Evolutionary conservation across 2,113 vertebrate genomes (phyloP), one percentile per base, ranked within the genome.

Genomic region (Nothobranchius furzeri): DNA sequence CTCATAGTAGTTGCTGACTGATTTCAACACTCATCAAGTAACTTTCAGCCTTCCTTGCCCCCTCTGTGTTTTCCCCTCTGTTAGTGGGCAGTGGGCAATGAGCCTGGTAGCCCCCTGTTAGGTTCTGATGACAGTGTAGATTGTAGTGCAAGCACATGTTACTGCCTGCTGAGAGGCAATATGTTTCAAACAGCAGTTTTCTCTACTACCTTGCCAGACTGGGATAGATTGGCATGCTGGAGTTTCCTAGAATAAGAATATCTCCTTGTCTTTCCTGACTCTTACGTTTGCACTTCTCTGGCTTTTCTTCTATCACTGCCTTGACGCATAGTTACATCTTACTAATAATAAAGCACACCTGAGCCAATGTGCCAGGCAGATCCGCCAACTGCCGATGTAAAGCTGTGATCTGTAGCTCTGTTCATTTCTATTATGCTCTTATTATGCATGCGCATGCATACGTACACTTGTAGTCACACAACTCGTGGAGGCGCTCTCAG

Each of bases 81-180:
- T 68, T 36, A 57, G 65, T 62, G 85, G 75, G 79, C 73, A 68
- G 63, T 25, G 64, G 67, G 61, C 65, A 76, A n/a, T 50, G 53
- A 62, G 75, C 75, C 64, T 58, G 64, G 61, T 53, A 73, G 64
- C 76, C 67, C 63, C 78, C 64, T 72, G 70, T 76, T 81, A 79
- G 73, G 45, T 69, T 86, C 71, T 81, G 85, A 88, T 89, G 85
- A 81, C 77, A 85, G 64, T 78, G 76, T 70, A 70, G 85, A 89
- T 85, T 80, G 73, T 79, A 76, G 65, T 77, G 75, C 60, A 74
- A 84, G 85, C 78, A 82, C 80, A 88, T 77, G 88, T 87, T 70
- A 84, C 76, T 78, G 69, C 85, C 77, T 84, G 80, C 75, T 82
- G 79, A 78, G 83, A 1, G 52, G 20, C 49, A 76, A 85, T 86